Base-by-base conservation (phyloP, 2,797 vertebrate species). In the Macrochelys suwanniensis region DNA sequence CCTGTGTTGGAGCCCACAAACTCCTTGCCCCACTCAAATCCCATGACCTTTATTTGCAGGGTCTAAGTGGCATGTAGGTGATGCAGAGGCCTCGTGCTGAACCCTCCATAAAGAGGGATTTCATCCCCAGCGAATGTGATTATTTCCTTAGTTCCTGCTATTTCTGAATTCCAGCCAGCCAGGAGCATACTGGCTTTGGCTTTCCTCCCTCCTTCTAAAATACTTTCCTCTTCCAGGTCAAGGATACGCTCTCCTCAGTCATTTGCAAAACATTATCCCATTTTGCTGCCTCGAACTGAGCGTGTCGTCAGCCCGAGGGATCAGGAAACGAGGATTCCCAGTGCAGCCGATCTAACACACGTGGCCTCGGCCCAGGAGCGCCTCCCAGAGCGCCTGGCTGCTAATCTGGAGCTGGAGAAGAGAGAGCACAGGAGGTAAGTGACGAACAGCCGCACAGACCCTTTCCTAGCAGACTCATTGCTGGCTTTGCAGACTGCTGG, bases 321-420 rank as follows among this genome's bases (percentile, higher is more conserved):
- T 81, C 84, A 11, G 37, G 95, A 93, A 31, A 59, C 74, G 42
- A 82, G 4, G 6, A 4, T 89, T 54, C 89, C 94, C 37, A 61
- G 88, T 4, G 12, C 56, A 2, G 91, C 82, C 51, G 95, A 96
- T n/a, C 92, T 98, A 71, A 42, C 85, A n/a, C 94, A 96, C 11
- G 89, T 96, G 0, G 96, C 98, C 45, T 98, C 98, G 1, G 80
- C 98, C 7, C 96, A 97, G 61, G 98, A 99, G 82, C 96, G 97
- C 26, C 97, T 99, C 78, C 97, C 98, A 16, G 98, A 98, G 92
- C 91, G 16, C 51, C 97, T 99, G 85, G 98, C 98, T 15, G 96
- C 97, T 51, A 96, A 98, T 31, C 82, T 99, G 61, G 95, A 99
- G 49, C 95, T 98, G 82, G 99, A 99, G 96, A 99, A 98, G 65